Conservation (phyloP, 2,888 invertebrate genomes). For the Leptinotarsa juncta region DNA sequence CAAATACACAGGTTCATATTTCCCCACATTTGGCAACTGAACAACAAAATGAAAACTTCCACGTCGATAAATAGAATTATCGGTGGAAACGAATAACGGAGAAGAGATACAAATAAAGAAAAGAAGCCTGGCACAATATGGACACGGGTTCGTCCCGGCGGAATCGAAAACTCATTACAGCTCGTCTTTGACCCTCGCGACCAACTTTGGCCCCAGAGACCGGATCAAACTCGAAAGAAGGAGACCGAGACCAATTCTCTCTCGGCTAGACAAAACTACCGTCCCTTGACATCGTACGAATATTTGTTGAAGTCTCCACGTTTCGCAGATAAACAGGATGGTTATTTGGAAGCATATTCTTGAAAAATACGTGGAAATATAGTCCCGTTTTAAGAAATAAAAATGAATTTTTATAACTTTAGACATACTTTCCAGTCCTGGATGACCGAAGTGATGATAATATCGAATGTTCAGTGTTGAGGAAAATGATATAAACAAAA, state of each 20-base stretch:
- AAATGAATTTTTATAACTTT: too few relatives aligned
- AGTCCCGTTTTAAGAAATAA: too few relatives aligned
- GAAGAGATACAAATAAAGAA: slow-evolving; percentile 38
- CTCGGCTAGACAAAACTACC: slow-evolving; percentile 47
- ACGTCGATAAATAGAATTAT: slow-evolving; percentile 42
- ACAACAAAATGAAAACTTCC: slow-evolving; percentile 19
- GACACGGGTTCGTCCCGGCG: slow-evolving; percentile 57
- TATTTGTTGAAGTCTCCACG: slow-evolving; percentile 26
- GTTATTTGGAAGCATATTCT: slow-evolving; percentile 7
- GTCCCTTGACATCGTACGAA: slow-evolving; percentile 42
- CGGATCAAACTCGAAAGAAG: slow-evolving; percentile 59
- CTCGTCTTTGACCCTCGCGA: slow-evolving; percentile 64
- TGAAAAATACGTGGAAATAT: not conserved
- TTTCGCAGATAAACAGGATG: slow-evolving; percentile 7
- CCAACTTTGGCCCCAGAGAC: slow-evolving; percentile 60
- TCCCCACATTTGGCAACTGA: not conserved
- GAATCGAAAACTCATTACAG: slow-evolving; percentile 66
- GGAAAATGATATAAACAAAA: too few relatives aligned
- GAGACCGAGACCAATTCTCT: slow-evolving; percentile 41
- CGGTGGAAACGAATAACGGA: slow-evolving; percentile 40
- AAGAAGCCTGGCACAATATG: slow-evolving; percentile 55
- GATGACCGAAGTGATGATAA: too few relatives aligned
- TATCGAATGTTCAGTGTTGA: too few relatives aligned
- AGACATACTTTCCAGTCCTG: too few relatives aligned
- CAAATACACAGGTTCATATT: too few relatives aligned